phyloP scores from a whole-genome alignment of 2,888 invertebrate genomes.

The Dicyrtomina minuta region DNA sequence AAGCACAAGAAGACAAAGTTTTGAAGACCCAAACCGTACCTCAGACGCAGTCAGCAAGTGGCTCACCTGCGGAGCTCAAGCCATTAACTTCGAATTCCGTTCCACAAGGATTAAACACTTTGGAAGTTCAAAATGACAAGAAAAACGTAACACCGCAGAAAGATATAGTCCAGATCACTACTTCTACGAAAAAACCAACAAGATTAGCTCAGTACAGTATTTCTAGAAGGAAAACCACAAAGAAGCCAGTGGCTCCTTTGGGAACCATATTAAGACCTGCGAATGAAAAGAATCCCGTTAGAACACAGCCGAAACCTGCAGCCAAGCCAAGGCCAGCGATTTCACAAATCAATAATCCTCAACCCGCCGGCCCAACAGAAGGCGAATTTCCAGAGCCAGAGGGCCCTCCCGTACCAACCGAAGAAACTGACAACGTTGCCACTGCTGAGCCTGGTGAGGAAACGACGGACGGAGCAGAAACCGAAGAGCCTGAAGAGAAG shows the following conservation, averaged over 20 bases:
- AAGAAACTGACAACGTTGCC: background rate
- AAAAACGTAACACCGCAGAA: too few relatives aligned
- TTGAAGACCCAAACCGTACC: too few relatives aligned
- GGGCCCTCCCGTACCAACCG: background rate
- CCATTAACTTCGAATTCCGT: too few relatives aligned
- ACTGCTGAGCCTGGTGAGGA: background rate
- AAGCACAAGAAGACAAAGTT: too few relatives aligned
- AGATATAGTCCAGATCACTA: too few relatives aligned
- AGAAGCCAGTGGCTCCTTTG: too few relatives aligned
- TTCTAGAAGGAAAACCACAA: background rate
- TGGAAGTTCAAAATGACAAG: too few relatives aligned
- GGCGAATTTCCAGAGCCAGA: background rate
- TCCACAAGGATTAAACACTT: too few relatives aligned
- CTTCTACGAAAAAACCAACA: conserved; percentile 1
- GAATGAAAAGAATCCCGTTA: background rate
- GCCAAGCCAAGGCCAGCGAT: background rate
- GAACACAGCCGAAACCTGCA: background rate
- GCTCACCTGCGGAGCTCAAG: too few relatives aligned
- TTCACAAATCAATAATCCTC: background rate
- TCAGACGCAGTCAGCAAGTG: too few relatives aligned
- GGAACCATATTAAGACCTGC: conserved; percentile 6
- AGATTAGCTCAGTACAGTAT: conserved; percentile 3
- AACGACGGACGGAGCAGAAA: background rate
- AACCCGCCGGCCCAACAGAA: too few relatives aligned
- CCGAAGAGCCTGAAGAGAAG: conserved; percentile 1